Conservation (phyloP, 2,113 vertebrate genomes). For the Syrrhaptes paradoxus region DNA sequence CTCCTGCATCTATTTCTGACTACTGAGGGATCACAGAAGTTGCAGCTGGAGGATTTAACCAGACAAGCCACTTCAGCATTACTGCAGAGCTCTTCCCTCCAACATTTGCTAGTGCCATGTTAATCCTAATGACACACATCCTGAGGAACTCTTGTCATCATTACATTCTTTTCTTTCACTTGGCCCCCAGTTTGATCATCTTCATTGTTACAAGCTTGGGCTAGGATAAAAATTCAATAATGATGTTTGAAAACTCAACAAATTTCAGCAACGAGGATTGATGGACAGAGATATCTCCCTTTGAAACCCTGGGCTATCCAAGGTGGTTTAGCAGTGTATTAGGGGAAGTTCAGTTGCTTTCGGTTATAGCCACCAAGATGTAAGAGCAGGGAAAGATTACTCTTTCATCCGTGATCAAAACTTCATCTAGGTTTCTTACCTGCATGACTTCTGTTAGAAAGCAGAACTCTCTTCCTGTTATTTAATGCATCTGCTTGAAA, state of each 20-base stretch:
- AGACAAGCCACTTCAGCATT: background rate
- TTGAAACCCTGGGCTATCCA: background rate
- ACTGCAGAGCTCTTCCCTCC: background rate
- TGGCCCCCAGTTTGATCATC: background rate
- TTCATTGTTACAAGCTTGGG: background rate
- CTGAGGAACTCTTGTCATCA: background rate
- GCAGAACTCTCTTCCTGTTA: background rate
- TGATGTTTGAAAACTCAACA: background rate
- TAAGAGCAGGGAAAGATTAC: background rate
- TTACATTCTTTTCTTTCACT: background rate
- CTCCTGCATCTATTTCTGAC: background rate
- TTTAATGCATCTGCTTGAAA: background rate
- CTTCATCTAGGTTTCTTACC: background rate
- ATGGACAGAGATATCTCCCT: background rate
- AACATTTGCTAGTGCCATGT: background rate
- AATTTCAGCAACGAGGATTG: background rate
- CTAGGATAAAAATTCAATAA: background rate
- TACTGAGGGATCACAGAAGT: background rate
- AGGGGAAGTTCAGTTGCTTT: background rate
- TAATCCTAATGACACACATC: background rate
- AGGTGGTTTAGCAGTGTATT: background rate
- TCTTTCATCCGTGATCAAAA: background rate
- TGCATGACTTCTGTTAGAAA: background rate
- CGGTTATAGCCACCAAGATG: rapidly evolving
- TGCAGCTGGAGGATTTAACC: background rate